These are phyloP conservation scores for Drosophila kohkoa DNA, from an alignment of 1,140 invertebrate genomes.

Conservation along the genomic window DNA sequence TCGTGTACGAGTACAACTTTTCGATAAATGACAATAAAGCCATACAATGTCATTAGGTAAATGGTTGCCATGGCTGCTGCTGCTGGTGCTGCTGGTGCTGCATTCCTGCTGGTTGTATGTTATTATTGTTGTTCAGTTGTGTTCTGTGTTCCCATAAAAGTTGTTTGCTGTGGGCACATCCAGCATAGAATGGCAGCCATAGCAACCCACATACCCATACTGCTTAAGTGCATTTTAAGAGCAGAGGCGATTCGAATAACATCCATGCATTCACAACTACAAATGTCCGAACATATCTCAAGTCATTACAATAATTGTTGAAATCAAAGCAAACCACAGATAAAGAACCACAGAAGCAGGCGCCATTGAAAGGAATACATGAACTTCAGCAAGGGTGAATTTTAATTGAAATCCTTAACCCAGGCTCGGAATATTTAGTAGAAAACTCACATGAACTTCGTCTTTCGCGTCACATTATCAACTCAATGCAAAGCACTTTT, in stretches of 20 bases:
- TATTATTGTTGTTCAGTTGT: constrained; percentile 15
- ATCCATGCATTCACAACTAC: constrained; percentile 29
- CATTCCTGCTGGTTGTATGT: constrained; percentile 31
- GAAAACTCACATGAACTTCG: background rate
- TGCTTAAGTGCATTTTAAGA: constrained; percentile 69
- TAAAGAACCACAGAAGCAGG: constrained; percentile 1
- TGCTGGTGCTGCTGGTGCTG: constrained; percentile 3
- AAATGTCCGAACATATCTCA: constrained; percentile 56
- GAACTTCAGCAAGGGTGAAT: background rate
- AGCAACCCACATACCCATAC: constrained; percentile 7
- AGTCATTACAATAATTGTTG: constrained; percentile 72
- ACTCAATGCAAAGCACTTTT: background rate
- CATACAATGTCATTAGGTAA: constrained; percentile 77
- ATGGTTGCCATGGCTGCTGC: constrained; percentile 49
- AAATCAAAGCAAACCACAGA: constrained; percentile 47
- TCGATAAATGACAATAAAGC: constrained; percentile 78
- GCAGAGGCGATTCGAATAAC: constrained; percentile 27
- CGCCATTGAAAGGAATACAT: constrained; percentile 4
- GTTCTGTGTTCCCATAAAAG: constrained; percentile 54
- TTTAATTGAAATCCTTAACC: constrained; percentile 1
- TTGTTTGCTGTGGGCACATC: constrained; percentile 49
- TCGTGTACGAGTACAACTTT: constrained; percentile 71
- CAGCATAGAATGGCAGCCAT: constrained; percentile 13
- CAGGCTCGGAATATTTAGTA: background rate
- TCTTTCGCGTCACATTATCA: constrained; percentile 4